phyloP scores from a whole-genome alignment of 2,888 invertebrate genomes.

The Pandemis corylana region DNA sequence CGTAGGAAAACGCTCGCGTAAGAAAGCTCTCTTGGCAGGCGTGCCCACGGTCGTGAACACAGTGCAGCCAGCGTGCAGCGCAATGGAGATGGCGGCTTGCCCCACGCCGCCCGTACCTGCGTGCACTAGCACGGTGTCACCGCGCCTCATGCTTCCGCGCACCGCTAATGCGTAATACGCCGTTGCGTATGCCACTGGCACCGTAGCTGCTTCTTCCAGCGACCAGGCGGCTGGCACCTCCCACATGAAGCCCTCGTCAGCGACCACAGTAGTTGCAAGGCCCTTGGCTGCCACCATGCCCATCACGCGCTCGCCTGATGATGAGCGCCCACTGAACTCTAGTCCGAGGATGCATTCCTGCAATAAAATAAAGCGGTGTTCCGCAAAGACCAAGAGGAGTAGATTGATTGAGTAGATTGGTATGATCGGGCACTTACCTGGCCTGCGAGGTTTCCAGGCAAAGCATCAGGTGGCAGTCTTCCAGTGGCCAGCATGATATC shows the following conservation, averaged over 20 bases:
- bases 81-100: constrained; percentile 98
- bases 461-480: too few species aligned
- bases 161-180: constrained; percentile 95
- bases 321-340: constrained; percentile 95
- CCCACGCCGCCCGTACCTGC: constrained; percentile 99
- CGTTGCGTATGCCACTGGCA: constrained; percentile 97
- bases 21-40: constrained; percentile 93
- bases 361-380: neutral
- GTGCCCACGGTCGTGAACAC: constrained; percentile 97
- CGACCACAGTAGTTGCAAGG: constrained; percentile 94
- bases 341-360: constrained; percentile 97
- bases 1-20: constrained; percentile 91
- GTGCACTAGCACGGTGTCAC: constrained; percentile 95
- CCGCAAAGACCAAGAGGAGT: too few species aligned
- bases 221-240: constrained; percentile 94
- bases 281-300: constrained; percentile 96
- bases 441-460: too few species aligned
- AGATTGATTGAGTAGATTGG: too few species aligned
- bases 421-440: constrained; percentile 46
- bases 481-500: too few species aligned
- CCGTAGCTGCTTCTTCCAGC: constrained; percentile 96
- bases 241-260: constrained; percentile 95
- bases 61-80: constrained; percentile 93
- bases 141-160: constrained; percentile 92
- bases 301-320: constrained; percentile 93